These are phyloP conservation scores for Emberiza fucata DNA, from an alignment of 2,113 vertebrate genomes.

Conservation along the genomic window DNA sequence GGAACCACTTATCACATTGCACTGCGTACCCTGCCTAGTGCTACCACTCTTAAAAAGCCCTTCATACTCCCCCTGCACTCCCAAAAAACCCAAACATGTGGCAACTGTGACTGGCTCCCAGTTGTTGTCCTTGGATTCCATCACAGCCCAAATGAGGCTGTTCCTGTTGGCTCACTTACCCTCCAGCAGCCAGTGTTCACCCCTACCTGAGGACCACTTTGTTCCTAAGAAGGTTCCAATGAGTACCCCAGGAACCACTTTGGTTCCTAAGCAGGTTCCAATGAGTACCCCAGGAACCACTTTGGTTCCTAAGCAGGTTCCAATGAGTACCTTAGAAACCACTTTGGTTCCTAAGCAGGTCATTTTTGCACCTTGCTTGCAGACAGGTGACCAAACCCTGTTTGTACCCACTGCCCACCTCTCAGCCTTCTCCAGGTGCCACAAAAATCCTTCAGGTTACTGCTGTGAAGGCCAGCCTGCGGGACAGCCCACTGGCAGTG, in stretches of 20 bases:
- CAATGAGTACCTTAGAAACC: no score
- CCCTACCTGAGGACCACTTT: not conserved
- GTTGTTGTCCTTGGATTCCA: not conserved
- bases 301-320: not conserved
- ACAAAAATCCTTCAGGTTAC: not conserved
- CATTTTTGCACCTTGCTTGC: not conserved
- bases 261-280: not conserved
- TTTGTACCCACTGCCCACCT: not conserved
- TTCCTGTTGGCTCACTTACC: not conserved
- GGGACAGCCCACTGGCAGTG: not conserved
- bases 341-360: not conserved
- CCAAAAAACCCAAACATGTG: no score
- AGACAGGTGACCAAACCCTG: not conserved
- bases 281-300: no score
- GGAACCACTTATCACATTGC: not conserved
- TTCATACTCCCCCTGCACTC: rapidly evolving
- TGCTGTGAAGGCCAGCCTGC: not conserved
- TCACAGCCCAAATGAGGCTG: not conserved
- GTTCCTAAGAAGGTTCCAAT: not conserved
- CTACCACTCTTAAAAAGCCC: not conserved
- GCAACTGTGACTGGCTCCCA: not conserved
- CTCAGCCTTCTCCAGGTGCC: not conserved
- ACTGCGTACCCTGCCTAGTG: not conserved
- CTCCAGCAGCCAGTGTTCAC: not conserved
- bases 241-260: not conserved